Conservation (phyloP, 2,888 invertebrate genomes). For the Pterobdella sp. region DNA sequence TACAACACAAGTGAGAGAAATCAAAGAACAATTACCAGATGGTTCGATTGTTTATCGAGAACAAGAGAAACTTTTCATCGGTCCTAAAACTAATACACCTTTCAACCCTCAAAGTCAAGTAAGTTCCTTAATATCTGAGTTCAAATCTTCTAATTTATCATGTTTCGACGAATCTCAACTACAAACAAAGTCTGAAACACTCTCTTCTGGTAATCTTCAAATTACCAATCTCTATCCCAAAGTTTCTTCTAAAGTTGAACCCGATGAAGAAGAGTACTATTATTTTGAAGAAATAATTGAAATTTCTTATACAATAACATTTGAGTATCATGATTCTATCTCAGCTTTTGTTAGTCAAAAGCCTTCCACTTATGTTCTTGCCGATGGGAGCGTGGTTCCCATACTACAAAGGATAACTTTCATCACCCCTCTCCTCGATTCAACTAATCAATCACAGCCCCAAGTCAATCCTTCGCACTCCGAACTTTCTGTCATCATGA, state of each 20-base stretch:
- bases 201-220: background rate
- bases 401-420: background rate
- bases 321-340: background rate
- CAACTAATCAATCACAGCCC: background rate
- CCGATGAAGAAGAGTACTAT: slow-evolving; percentile 5
- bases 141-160: background rate
- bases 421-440: background rate
- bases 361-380: background rate
- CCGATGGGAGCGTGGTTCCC: background rate
- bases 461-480: slow-evolving; percentile 3
- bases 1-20: background rate
- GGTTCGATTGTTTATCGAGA: background rate
- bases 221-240: slow-evolving; percentile 1
- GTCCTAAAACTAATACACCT: background rate
- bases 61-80: background rate
- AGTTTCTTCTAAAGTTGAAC: background rate
- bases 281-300: slow-evolving; percentile 12
- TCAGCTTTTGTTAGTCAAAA: background rate
- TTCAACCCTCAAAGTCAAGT: background rate
- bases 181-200: background rate
- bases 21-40: slow-evolving; percentile 5
- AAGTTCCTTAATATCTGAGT: background rate
- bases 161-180: background rate
- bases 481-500: background rate
- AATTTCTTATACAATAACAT: slow-evolving; percentile 5